Evolutionary conservation across 2,888 invertebrate genomes (phyloP), one percentile per base, ranked within the genome.

Genomic region (Nebria salina): DNA sequence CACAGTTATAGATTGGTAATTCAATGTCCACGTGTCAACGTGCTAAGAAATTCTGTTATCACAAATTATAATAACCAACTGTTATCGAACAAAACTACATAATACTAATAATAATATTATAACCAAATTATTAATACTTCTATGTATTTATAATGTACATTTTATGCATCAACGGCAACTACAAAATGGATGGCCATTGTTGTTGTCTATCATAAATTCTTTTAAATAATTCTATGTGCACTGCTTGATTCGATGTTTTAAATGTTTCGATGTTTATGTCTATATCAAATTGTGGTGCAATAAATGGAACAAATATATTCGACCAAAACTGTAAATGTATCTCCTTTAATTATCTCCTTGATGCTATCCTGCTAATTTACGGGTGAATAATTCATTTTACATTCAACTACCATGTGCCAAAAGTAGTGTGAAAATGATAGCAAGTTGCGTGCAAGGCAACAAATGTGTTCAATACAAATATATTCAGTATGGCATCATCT

Each of bases 251-350:
- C 73, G 26, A 70, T 80, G 74, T 82, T 76, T 82, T 77, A 66
- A 76, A 76, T 82, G 76, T 76, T 73, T 82, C 68, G 66, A 87
- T 88, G 88, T 88, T 86, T 82, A 83, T 84, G 82, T 85, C 83
- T 87, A 84, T 87, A 84, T 86, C 83, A 85, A 86, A 86, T 87
- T 87, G 87, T 87, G 87, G 87, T 88, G 87, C 87, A 88, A 88
- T 88, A 88, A 87, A 87, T 86, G 85, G 86, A 86, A 84, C 84
- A 85, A 86, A 85, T 84, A 84, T 81, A 81, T 81, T 81, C 81
- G 81, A 81, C 81, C 81, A 76, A 81, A 13, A 54, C 8, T 43
- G 43, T 20, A 5, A 34, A 34, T 34, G 2, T 5, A 4, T 54
- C 54, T 7, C 4, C 8, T 54, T 54, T 13, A 54, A 7, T 54